These are phyloP conservation scores for Pheosia gnoma DNA, from an alignment of 2,888 invertebrate genomes.

Conservation along the genomic window DNA sequence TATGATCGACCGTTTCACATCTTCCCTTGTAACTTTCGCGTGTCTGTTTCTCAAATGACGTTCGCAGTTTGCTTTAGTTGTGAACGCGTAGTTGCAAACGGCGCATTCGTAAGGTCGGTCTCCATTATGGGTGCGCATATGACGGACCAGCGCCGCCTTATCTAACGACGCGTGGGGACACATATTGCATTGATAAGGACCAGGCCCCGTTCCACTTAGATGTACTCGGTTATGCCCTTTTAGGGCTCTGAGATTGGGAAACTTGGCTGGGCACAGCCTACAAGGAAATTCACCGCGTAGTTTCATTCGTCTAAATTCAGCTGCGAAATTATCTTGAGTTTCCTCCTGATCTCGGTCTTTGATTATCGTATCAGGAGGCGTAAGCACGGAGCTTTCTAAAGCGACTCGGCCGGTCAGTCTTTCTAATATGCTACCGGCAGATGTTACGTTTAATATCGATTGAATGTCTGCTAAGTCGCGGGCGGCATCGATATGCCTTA, in stretches of 20 bases:
- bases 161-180: constrained; percentile 95
- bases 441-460: constrained; percentile 91
- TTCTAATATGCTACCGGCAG: constrained; percentile 86
- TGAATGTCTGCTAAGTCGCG: constrained; percentile 94
- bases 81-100: constrained; percentile 98
- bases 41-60: constrained; percentile 96
- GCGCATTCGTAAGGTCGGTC: constrained; percentile 97
- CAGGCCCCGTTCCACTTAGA: constrained; percentile 89
- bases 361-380: constrained; percentile 71
- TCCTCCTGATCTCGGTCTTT: constrained; percentile 85
- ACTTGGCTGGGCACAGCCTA: constrained; percentile 93
- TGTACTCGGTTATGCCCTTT: constrained; percentile 96
- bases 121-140: constrained; percentile 97
- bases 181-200: constrained; percentile 96
- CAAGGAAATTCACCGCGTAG: constrained; percentile 95
- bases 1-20: constrained; percentile 94
- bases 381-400: constrained; percentile 71
- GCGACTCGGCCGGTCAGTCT: constrained; percentile 81
- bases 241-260: constrained; percentile 94
- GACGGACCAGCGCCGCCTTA: constrained; percentile 95
- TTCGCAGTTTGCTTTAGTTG: constrained; percentile 98
- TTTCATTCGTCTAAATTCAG: constrained; percentile 95
- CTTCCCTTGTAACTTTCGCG: constrained; percentile 92
- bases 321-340: constrained; percentile 92
- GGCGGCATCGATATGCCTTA: constrained; percentile 82